Percentiles rank a stretch among this genome's conserved stretches.
Evolutionary conservation across 2,113 vertebrate genomes (phyloP).

Genomic region (Nipponia nippon): DNA sequence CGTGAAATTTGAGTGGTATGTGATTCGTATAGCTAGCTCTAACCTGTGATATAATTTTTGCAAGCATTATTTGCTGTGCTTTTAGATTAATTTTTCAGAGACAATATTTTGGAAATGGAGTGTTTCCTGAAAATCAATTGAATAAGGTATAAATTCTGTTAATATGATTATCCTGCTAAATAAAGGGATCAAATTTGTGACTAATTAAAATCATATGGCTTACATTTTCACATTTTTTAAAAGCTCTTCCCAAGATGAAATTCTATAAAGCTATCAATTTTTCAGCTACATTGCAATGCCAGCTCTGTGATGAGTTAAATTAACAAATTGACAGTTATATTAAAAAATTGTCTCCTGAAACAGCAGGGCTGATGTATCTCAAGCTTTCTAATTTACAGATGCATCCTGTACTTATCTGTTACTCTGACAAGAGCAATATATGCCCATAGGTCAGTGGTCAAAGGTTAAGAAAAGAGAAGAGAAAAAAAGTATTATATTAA

Average conservation of each 20-base stretch:
- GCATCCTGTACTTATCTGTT: conserved; percentile 7
- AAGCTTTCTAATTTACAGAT: conserved; percentile 38
- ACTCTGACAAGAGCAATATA: not conserved
- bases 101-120: not conserved
- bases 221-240: conserved; percentile 15
- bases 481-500: not conserved
- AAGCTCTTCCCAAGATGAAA: not conserved
- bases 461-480: not conserved
- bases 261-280: conserved; percentile 36
- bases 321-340: conserved; percentile 49
- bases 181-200: not conserved
- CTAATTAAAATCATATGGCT: conserved; percentile 26
- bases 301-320: conserved; percentile 47
- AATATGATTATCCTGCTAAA: conserved; percentile 1
- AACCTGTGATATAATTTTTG: not conserved
- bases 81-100: not conserved
- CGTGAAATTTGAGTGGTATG: not conserved
- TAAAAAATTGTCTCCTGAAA: conserved; percentile 42
- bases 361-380: not conserved
- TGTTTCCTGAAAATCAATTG: conserved; percentile 8
- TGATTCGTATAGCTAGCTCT: not conserved
- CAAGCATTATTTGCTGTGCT: not conserved
- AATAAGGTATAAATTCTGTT: not conserved
- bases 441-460: not conserved
- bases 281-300: not conserved